phyloP scores from a whole-genome alignment of 1,140 invertebrate genomes.

The Lepeophtheirus salmonis region DNA sequence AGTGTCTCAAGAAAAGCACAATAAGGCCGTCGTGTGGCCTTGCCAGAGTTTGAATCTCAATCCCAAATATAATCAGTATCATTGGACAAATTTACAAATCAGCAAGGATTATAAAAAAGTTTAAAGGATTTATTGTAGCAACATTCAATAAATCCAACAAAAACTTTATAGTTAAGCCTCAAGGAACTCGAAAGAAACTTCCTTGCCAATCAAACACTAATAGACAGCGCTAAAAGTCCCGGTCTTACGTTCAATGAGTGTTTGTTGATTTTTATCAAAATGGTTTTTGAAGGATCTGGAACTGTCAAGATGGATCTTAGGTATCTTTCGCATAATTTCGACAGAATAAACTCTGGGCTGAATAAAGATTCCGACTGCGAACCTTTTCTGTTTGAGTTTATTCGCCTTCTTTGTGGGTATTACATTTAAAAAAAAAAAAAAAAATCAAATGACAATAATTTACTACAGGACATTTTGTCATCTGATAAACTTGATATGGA shows the following conservation, averaged over 20 bases:
- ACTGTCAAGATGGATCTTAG: constrained; percentile 84
- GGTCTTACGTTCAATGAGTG: constrained; percentile 98
- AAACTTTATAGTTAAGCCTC: constrained; percentile 72
- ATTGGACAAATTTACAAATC: too few species aligned
- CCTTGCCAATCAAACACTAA: constrained; percentile 94
- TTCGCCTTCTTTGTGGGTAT: constrained; percentile 86
- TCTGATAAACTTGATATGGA: constrained; percentile 92
- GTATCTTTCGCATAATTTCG: constrained; percentile 96
- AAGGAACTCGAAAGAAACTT: constrained; percentile 97
- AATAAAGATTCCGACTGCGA: constrained; percentile 40
- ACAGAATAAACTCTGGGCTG: constrained; percentile 97
- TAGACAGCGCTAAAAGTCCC: constrained; percentile 96
- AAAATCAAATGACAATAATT: too few species aligned
- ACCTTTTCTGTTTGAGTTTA: constrained; percentile 92
- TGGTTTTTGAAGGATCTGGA: constrained; percentile 93
- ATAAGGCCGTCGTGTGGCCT: too few species aligned
- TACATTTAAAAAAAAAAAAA: too few species aligned
- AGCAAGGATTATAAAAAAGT: too few species aligned
- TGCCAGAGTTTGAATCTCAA: too few species aligned
- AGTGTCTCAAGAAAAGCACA: too few species aligned
- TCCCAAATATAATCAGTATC: too few species aligned
- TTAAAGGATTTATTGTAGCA: not conserved
- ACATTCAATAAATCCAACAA: not conserved
- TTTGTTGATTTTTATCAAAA: constrained; percentile 93
- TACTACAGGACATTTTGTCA: too few species aligned